Percentiles rank a stretch among this genome's conserved stretches.
phyloP scores from a whole-genome alignment of 1,140 invertebrate species.

The Drosophila virilis region DNA sequence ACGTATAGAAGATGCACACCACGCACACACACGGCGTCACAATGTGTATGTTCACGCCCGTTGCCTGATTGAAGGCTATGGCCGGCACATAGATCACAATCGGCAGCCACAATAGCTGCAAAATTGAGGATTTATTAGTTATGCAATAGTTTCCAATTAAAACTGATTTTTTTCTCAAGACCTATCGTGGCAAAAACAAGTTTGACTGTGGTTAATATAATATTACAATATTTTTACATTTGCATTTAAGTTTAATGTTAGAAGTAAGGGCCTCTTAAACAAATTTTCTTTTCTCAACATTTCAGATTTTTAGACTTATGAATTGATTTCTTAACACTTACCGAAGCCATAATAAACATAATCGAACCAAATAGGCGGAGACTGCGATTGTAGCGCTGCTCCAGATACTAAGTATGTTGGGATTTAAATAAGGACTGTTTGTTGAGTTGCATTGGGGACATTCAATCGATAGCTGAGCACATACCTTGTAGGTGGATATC shows the following conservation, averaged over 20 bases:
- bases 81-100: constrained; percentile 89
- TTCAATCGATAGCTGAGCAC: constrained; percentile 9
- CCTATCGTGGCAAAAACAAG: too few species aligned
- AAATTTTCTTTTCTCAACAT: too few species aligned
- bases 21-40: constrained; percentile 93
- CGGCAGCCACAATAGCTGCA: constrained; percentile 87
- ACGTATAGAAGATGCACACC: constrained; percentile 96
- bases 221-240: too few species aligned
- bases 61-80: constrained; percentile 91
- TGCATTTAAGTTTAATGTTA: too few species aligned
- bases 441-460: background rate
- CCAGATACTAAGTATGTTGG: constrained; percentile 88
- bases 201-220: too few species aligned
- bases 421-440: background rate
- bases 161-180: too few species aligned
- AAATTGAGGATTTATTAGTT: background rate
- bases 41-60: constrained; percentile 92
- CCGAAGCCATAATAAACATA: constrained; percentile 89
- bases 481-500: constrained; percentile 93
- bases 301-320: background rate
- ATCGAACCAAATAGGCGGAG: constrained; percentile 90
- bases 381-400: constrained; percentile 89
- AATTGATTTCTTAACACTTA: constrained; percentile 83
- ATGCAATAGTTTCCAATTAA: too few species aligned
- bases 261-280: too few species aligned